These are phyloP conservation scores for Caenorhabditis uteleia DNA, from an alignment of 2,888 invertebrate species.

Conservation along the genomic window DNA sequence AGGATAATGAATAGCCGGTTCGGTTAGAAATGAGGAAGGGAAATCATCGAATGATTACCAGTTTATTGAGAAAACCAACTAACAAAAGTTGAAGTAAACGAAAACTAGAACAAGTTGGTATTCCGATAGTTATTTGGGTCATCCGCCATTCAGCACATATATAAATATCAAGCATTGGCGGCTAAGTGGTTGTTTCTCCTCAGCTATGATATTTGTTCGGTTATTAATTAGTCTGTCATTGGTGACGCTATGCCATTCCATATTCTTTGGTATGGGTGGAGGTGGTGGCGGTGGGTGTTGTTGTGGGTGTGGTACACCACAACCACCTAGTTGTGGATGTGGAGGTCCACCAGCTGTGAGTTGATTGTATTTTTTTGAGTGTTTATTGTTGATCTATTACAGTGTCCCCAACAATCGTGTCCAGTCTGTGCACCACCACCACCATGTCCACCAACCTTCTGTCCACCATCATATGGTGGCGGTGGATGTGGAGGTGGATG, in stretches of 20 bases:
- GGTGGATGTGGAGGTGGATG: slow-evolving; percentile 23
- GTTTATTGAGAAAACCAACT: background rate
- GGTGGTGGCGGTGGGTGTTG: slow-evolving; percentile 49
- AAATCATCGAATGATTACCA: background rate
- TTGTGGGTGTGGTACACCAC: slow-evolving; percentile 51
- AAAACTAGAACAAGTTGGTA: background rate
- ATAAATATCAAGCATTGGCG: too few species aligned
- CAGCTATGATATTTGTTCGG: slow-evolving; percentile 12
- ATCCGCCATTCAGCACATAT: background rate
- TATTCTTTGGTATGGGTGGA: slow-evolving; percentile 39
- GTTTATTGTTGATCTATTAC: too few species aligned
- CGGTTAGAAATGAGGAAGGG: slow-evolving; percentile 8
- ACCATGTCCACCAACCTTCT: slow-evolving; percentile 45
- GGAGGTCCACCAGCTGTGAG: slow-evolving; percentile 14
- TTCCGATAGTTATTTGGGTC: background rate
- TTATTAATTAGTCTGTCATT: slow-evolving; percentile 6
- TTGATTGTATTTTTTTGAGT: background rate
- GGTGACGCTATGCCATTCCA: slow-evolving; percentile 8
- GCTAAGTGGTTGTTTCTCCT: slow-evolving; percentile 6
- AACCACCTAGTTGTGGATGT: slow-evolving; percentile 50
- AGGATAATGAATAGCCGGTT: slow-evolving; percentile 4
- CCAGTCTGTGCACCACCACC: slow-evolving; percentile 44
- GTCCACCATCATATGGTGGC: slow-evolving; percentile 6
- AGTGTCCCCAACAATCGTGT: slow-evolving; percentile 35
- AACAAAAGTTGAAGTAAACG: slow-evolving; percentile 1